phyloP scores from a whole-genome alignment of 2,888 invertebrate genomes.

The Glaucopsyche alexis region DNA sequence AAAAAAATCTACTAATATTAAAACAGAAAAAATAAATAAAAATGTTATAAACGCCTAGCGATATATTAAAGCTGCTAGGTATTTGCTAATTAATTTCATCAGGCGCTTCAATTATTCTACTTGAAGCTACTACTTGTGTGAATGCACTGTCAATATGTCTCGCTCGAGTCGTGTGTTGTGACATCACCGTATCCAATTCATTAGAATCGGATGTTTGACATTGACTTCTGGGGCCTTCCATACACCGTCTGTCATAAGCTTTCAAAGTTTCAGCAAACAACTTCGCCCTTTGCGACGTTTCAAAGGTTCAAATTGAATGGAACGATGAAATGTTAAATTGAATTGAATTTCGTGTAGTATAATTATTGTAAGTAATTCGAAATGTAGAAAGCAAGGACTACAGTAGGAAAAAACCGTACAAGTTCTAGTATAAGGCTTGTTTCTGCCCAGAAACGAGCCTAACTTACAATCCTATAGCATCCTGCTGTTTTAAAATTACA shows the following conservation, averaged over 20 bases:
- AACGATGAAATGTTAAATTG: not conserved
- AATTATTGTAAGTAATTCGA: no score
- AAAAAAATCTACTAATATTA: no score
- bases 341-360: no score
- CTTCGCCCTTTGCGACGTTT: not conserved
- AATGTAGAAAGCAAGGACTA: not conserved
- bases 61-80: not conserved
- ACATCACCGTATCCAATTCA: not conserved
- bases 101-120: not conserved
- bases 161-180: not conserved
- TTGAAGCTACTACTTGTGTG: not conserved
- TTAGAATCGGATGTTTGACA: not conserved
- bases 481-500: not conserved
- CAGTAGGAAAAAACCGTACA: no score
- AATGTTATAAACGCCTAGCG: no score
- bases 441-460: no score
- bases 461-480: no score
- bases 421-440: no score
- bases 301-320: not conserved
- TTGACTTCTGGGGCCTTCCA: not conserved
- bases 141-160: conserved; percentile 6
- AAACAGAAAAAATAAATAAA: no score
- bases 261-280: not conserved
- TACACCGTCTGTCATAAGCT: no score
- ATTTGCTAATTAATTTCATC: not conserved